Evolutionary conservation across 2,113 vertebrate genomes (phyloP), one percentile per base, ranked within the genome.

Genomic region (Lampris incognitus): DNA sequence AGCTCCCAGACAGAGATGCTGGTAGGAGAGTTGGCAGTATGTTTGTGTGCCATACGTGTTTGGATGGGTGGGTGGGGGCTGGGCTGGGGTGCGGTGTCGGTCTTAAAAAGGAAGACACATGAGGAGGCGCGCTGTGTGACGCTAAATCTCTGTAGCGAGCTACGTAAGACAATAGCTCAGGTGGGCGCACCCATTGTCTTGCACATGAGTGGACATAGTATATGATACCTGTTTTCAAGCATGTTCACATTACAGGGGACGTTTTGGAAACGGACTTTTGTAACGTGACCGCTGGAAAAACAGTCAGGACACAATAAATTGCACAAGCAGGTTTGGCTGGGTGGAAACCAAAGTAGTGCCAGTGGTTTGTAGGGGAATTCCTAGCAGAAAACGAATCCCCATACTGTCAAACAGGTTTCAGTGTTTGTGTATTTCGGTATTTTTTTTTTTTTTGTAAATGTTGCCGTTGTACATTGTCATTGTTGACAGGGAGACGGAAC

Each of bases 361-460:
- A 10, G 64, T 9, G 40, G 64, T 75, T 36, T 6, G 61, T 55
- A 1, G 84, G 91, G 94, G 88, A 92, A 91, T 92, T 91, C 93
- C 92, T 77, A 46, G 41, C 70, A 82, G 83, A 83, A 92, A 93
- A 81, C 52, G 64, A 72, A 91, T 85, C 87, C 78, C 42, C 0
- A 2, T 69, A 72, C 58, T 82, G 72, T 87, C 83, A 77, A 78
- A 89, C 82, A 70, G 55, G 76, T 49, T 51, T 24, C 42, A 73
- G 61, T 88, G 79, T 91, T 82, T 79, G 76, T 81, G 84, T 84
- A 13, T 85, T 86, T 79, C 77, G 87, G 83, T 88, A 90, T 85
- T 79, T 85, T 79, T 81, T 57, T 81, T 57, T 24, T 24, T 24
- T 24, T 24, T 24, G 91, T 90, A 89, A 91, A 93, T 90, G 87